These are phyloP conservation scores for Microcebus lehilahytsara DNA, from an alignment of 2,113 vertebrate species.

Conservation along the genomic window DNA sequence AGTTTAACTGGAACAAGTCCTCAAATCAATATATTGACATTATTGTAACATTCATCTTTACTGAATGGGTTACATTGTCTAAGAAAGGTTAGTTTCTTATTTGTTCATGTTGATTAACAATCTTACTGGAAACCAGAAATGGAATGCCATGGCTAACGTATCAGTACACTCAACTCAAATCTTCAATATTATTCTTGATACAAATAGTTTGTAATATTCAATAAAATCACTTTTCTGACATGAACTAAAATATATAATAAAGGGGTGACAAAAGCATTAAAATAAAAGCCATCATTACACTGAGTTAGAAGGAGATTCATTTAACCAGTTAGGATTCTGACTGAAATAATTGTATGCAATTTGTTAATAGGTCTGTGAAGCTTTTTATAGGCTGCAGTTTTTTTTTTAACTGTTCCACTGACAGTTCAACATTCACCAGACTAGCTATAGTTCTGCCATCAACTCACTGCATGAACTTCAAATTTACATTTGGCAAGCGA, in stretches of 20 bases:
- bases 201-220: not conserved
- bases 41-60: not conserved
- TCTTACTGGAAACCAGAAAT: not conserved
- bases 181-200: not conserved
- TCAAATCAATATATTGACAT: conserved; percentile 8
- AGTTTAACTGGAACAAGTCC: not conserved
- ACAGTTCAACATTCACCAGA: not conserved
- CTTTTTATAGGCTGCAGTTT: not conserved
- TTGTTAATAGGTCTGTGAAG: not conserved
- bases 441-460: not conserved
- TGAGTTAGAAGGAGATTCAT: not conserved
- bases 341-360: conserved; percentile 15
- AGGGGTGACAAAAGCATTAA: not conserved
- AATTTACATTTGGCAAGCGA: conserved; percentile 53
- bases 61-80: not conserved
- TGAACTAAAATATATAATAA: conserved; percentile 20
- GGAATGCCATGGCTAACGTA: not conserved
- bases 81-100: not conserved
- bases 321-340: conserved; percentile 7
- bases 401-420: conserved; percentile 3
- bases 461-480: not conserved
- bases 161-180: not conserved
- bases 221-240: not conserved
- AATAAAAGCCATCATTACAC: not conserved
- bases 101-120: conserved; percentile 9